Conservation (phyloP, 2,888 invertebrate species). For the Eupithecia vulgata region DNA sequence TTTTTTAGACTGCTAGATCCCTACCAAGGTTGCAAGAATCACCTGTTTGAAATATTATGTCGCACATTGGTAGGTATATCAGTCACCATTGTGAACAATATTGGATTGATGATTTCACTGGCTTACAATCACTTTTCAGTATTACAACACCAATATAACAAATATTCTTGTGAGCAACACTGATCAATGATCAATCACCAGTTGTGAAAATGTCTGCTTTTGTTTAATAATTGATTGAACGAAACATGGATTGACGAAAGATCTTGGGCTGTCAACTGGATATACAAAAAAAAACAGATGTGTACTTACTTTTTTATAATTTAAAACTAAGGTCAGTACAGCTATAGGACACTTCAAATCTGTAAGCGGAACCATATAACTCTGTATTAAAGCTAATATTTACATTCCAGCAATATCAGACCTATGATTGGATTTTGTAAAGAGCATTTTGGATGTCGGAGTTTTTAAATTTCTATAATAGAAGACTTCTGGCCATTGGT, state of each 20-base stretch:
- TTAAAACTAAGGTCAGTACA: slow-evolving; percentile 78
- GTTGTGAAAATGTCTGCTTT: slow-evolving; percentile 41
- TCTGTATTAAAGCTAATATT: slow-evolving; percentile 82
- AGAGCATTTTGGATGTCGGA: slow-evolving; percentile 79
- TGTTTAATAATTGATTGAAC: slow-evolving; percentile 42
- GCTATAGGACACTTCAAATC: slow-evolving; percentile 70
- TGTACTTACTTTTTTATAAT: slow-evolving; percentile 60
- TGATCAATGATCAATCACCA: slow-evolving; percentile 63
- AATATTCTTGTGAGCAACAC: slow-evolving; percentile 3
- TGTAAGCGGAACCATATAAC: slow-evolving; percentile 69
- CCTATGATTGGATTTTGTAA: slow-evolving; percentile 80
- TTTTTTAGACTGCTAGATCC: slow-evolving; percentile 49
- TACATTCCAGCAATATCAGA: slow-evolving; percentile 83
- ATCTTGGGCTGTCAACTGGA: slow-evolving; percentile 51
- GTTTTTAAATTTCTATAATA: slow-evolving; percentile 73
- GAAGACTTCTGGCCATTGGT: slow-evolving; percentile 71
- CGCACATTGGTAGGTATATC: slow-evolving; percentile 61
- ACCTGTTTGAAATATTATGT: slow-evolving; percentile 48
- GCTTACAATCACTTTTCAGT: slow-evolving; percentile 81
- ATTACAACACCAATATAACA: slow-evolving; percentile 58
- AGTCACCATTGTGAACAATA: slow-evolving; percentile 49
- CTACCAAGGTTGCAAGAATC: slow-evolving; percentile 31
- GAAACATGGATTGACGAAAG: slow-evolving; percentile 47
- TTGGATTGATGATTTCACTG: slow-evolving; percentile 71
- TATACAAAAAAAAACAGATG: slow-evolving; percentile 38